Conservation (phyloP, 2,113 vertebrate species). For the Salvator merianae region DNA sequence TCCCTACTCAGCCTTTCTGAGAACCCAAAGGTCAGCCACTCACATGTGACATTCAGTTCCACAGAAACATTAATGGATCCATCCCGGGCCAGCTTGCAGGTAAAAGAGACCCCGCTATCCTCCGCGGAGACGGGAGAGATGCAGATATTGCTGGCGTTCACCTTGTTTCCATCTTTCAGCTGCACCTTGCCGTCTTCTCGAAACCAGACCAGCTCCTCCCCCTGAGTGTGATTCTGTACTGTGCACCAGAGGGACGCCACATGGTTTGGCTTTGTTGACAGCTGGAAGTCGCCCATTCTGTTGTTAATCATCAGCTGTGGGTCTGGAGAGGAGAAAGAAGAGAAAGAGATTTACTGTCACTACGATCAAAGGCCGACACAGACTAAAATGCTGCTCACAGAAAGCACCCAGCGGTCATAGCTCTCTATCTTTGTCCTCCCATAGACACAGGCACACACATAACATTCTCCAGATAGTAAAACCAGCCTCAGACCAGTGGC, state of each 20-base stretch:
- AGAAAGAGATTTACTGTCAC: too few relatives aligned
- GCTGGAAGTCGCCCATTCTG: slow-evolving; percentile 35
- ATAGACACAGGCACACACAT: too few relatives aligned
- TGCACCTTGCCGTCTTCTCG: slow-evolving; percentile 49
- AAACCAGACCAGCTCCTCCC: slow-evolving; percentile 76
- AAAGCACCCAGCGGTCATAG: too few relatives aligned
- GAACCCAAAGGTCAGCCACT: slow-evolving; percentile 42
- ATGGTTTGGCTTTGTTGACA: background rate
- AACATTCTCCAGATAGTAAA: too few relatives aligned
- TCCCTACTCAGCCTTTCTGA: background rate
- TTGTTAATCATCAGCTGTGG: slow-evolving; percentile 72
- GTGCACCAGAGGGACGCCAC: slow-evolving; percentile 64
- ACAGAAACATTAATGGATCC: slow-evolving; percentile 64
- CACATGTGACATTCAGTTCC: slow-evolving; percentile 74
- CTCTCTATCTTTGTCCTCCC: too few relatives aligned
- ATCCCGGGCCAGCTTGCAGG: slow-evolving; percentile 69
- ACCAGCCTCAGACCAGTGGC: too few relatives aligned
- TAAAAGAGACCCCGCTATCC: slow-evolving; percentile 71
- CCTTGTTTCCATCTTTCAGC: slow-evolving; percentile 69
- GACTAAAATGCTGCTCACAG: too few relatives aligned
- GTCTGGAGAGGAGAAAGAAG: slow-evolving; percentile 45
- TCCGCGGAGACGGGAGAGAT: slow-evolving; percentile 56
- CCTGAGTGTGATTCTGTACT: slow-evolving; percentile 55
- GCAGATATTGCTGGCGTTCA: slow-evolving; percentile 77
- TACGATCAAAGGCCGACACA: too few relatives aligned